These are phyloP conservation scores for Cyprinodon variegatus DNA, from an alignment of 2,113 vertebrate species.

Conservation along the genomic window DNA sequence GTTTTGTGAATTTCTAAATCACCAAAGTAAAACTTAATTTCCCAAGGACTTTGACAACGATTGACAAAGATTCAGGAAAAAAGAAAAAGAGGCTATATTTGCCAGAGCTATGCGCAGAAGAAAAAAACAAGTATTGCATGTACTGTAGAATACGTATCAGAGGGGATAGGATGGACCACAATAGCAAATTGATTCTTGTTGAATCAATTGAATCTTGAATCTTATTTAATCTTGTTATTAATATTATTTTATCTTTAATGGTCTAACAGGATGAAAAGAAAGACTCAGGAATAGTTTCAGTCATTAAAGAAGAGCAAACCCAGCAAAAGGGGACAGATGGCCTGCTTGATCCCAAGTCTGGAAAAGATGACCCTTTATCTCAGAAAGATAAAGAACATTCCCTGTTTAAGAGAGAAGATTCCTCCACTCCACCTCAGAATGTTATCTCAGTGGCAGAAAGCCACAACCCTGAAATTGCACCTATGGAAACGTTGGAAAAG, in stretches of 20 bases:
- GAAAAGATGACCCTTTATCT: conserved; percentile 33
- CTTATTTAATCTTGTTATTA: neutral
- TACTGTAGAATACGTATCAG: neutral
- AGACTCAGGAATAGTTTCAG: conserved; percentile 36
- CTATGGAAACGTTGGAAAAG: conserved; percentile 26
- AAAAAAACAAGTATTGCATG: neutral
- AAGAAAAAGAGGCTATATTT: neutral
- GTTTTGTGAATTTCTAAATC: neutral
- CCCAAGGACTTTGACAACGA: neutral
- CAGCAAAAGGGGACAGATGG: conserved; percentile 21
- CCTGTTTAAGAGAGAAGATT: conserved; percentile 14
- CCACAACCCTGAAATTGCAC: conserved; percentile 9
- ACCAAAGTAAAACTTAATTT: too few species aligned
- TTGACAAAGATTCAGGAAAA: neutral
- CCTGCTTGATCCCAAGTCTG: conserved; percentile 21
- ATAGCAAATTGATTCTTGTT: neutral
- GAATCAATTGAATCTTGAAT: neutral
- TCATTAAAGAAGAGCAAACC: conserved; percentile 12
- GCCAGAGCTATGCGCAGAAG: neutral
- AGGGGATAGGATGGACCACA: neutral
- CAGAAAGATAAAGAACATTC: conserved; percentile 19
- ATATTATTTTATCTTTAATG: conserved; percentile 39
- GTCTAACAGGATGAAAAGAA: conserved; percentile 55
- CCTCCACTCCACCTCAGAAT: conserved; percentile 10
- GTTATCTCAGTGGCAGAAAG: conserved; percentile 25